These are phyloP conservation scores for Ciona savignyi DNA, from an alignment of 23 tunicate genomes.

Conservation along the genomic window DNA sequence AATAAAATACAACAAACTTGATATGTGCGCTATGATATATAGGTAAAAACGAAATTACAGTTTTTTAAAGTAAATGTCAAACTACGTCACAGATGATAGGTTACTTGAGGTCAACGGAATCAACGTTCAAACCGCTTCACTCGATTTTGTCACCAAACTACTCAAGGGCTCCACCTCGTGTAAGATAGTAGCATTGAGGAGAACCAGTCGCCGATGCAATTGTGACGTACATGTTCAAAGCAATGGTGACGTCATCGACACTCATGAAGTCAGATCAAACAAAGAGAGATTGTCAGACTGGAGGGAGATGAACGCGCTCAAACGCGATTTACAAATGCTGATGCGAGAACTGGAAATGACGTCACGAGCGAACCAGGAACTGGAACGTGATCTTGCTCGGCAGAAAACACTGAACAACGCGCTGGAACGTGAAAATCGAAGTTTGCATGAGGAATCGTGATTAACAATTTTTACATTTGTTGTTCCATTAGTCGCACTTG, in stretches of 20 bases:
- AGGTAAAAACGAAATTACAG: neutral
- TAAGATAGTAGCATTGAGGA: conserved; percentile 18
- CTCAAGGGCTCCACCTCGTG: conserved; percentile 28
- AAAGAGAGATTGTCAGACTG: conserved; percentile 17
- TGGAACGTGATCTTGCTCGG: conserved; percentile 41
- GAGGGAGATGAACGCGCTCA: conserved; percentile 41
- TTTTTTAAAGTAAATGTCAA: neutral
- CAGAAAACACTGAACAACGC: conserved; percentile 11
- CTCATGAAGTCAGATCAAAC: neutral
- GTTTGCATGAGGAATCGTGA: conserved; percentile 12
- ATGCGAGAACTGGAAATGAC: conserved; percentile 40
- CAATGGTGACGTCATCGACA: neutral
- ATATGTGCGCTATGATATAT: no score
- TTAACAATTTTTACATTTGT: no score
- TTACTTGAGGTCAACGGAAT: conserved; percentile 43
- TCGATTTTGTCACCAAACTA: conserved; percentile 18
- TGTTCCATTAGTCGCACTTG: no score
- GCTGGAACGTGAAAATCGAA: conserved; percentile 30
- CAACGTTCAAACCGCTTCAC: conserved; percentile 29
- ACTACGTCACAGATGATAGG: conserved; percentile 18
- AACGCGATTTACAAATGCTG: conserved; percentile 41
- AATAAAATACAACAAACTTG: no score
- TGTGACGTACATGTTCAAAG: no score
- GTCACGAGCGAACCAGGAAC: conserved; percentile 36
- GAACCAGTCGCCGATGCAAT: neutral